These are phyloP conservation scores for Chromis chromis DNA, from an alignment of 2,797 vertebrate species.

Conservation along the genomic window DNA sequence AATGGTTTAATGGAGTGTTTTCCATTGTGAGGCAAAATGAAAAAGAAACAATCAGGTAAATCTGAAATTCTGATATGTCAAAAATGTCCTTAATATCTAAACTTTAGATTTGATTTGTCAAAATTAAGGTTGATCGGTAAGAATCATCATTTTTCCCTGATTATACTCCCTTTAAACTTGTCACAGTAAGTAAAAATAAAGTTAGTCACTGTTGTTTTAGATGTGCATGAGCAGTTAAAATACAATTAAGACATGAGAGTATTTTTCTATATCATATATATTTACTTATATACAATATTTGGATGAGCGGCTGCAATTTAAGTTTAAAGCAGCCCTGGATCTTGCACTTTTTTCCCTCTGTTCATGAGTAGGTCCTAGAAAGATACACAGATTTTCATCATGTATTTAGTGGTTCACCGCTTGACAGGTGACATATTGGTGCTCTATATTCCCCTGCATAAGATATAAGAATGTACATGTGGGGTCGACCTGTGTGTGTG, in stretches of 20 bases:
- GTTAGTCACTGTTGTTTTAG: neutral
- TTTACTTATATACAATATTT: neutral
- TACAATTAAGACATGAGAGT: neutral
- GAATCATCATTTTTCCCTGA: no score
- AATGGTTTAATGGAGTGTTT: no score
- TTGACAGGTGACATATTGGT: neutral
- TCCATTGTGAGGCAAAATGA: neutral
- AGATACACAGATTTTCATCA: neutral
- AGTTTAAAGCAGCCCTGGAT: neutral
- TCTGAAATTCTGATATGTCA: neutral
- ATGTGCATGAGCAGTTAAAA: neutral
- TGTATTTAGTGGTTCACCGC: neutral
- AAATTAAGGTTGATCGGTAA: neutral
- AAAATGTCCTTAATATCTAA: neutral
- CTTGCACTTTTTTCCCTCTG: no score
- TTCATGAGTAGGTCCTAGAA: no score
- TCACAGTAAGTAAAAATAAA: no score
- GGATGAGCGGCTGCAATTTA: no score
- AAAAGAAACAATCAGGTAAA: neutral
- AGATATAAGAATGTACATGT: constrained; percentile 1
- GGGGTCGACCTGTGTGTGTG: constrained; percentile 10
- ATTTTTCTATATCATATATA: neutral
- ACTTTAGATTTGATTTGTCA: neutral
- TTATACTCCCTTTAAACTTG: no score
- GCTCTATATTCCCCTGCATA: neutral